Evolutionary conservation across 2,797 vertebrate genomes (phyloP), one percentile per base, ranked within the genome.

Genomic region (Balearica regulorum): DNA sequence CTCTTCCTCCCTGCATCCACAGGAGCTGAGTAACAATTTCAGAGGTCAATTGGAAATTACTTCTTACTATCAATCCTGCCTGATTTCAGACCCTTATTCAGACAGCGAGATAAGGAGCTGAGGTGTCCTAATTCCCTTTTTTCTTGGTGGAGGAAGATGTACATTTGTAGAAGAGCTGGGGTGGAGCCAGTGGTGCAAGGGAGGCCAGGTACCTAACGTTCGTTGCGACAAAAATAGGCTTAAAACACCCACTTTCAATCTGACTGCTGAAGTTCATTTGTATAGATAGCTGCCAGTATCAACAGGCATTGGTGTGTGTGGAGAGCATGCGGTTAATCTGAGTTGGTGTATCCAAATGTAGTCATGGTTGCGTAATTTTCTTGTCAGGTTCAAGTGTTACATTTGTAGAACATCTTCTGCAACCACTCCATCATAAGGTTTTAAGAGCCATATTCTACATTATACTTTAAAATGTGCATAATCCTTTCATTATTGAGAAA

Each of bases 381-480:
- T 85, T 94, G 90, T 93, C 83, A 90, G 49, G 78, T 96, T 96
- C 57, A 43, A 92, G 92, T 94, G 78, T 87, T 93, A 85, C 54
- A 85, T 95, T 97, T 91, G 92, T 92, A 85, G 82, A 96, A 92
- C 43, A 75, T 96, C 68, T 90, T 87, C 92, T 80, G 58, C 84
- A 94, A 16, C 84, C 25, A 72, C 93, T 94, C 91, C 81, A 82
- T 94, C 87, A 69, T 68, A 66, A 82, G 64, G 61, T 60, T 95
- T 88, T 83, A 92, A 95, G 76, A 88, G 51, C 73, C 46, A 28
- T 69, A 58, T 88, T 94, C 51, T 79, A 57, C 72, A 89, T 87
- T 95, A 94, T 80, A 94, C 89, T 95, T 95, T 93, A 90, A 94
- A 95, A 96, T 91, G 64, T 87, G 92, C 46, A 35, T 89, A 94